These are phyloP conservation scores for Globodera rostochiensis DNA, from an alignment of 1,140 invertebrate genomes.

Conservation along the genomic window DNA sequence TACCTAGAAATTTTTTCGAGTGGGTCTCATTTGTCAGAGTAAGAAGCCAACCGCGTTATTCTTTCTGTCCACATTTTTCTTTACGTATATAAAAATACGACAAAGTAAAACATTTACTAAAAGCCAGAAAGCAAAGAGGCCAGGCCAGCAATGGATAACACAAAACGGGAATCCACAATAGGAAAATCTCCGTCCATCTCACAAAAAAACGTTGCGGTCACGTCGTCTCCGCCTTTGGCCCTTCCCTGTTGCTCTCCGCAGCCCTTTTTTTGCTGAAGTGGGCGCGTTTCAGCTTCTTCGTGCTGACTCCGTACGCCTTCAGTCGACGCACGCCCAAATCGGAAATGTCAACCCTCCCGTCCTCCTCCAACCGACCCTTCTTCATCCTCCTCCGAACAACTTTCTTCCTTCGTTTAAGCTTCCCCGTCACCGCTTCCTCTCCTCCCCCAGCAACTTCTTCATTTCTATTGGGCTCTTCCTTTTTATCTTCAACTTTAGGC, in stretches of 20 bases:
- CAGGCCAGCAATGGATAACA: too few species aligned
- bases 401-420: constrained; percentile 38
- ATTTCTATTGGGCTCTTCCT: constrained; percentile 17
- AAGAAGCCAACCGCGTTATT: too few species aligned
- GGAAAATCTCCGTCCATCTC: not conserved
- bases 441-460: constrained; percentile 37
- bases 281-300: constrained; percentile 80
- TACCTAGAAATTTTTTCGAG: too few species aligned
- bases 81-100: too few species aligned
- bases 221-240: not conserved
- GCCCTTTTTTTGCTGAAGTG: constrained; percentile 43
- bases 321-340: constrained; percentile 77
- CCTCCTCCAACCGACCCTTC: constrained; percentile 26
- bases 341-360: constrained; percentile 30
- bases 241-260: not conserved
- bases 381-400: constrained; percentile 42
- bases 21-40: too few species aligned
- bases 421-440: constrained; percentile 5
- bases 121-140: too few species aligned
- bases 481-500: constrained; percentile 16
- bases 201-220: too few species aligned
- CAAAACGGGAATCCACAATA: too few species aligned
- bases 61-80: too few species aligned
- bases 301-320: constrained; percentile 85
- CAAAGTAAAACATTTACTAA: too few species aligned